A percentile compares a stretch with the other conserved stretches of the same genome.
These are phyloP conservation scores for Danionella cerebrum DNA, from an alignment of 2,113 vertebrate genomes.

Conservation along the genomic window DNA sequence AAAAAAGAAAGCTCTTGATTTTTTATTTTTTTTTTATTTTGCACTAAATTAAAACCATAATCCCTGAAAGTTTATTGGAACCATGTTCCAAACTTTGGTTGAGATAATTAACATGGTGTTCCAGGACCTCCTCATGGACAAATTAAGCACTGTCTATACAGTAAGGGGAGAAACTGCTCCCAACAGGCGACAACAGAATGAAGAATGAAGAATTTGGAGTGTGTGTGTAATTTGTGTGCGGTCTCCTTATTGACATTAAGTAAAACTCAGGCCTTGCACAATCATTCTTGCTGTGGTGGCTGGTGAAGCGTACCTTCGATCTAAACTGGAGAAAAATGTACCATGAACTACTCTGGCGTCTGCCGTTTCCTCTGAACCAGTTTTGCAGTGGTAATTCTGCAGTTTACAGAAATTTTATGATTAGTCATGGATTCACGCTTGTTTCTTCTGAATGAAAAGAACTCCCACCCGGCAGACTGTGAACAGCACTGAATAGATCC, in stretches of 20 bases:
- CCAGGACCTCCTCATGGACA: too few relatives aligned
- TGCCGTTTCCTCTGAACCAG: slow-evolving; percentile 1
- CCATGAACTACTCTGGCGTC: slow-evolving; percentile 36
- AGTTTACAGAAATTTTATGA: slow-evolving; percentile 34
- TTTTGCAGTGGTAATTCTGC: slow-evolving; percentile 40
- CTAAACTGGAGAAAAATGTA: slow-evolving; percentile 46
- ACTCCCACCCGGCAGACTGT: slow-evolving; percentile 31
- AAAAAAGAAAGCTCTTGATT: too few relatives aligned
- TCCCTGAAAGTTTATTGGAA: too few relatives aligned
- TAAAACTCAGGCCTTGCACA: slow-evolving; percentile 1
- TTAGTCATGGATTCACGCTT: slow-evolving; percentile 43
- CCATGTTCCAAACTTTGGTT: too few relatives aligned
- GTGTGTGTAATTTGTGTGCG: background rate
- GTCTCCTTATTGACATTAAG: background rate
- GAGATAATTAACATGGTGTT: too few relatives aligned
- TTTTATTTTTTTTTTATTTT: too few relatives aligned
- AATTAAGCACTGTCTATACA: too few relatives aligned
- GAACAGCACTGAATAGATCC: slow-evolving; percentile 32
- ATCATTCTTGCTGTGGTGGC: slow-evolving; percentile 16
- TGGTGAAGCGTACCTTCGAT: slow-evolving; percentile 33
- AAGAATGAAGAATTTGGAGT: background rate
- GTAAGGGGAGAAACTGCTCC: background rate
- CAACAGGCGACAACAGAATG: background rate
- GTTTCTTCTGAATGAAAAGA: slow-evolving; percentile 34
- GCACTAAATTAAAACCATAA: too few relatives aligned